Conservation (phyloP, 2,888 invertebrate species). For the Cactoblastis cactorum region DNA sequence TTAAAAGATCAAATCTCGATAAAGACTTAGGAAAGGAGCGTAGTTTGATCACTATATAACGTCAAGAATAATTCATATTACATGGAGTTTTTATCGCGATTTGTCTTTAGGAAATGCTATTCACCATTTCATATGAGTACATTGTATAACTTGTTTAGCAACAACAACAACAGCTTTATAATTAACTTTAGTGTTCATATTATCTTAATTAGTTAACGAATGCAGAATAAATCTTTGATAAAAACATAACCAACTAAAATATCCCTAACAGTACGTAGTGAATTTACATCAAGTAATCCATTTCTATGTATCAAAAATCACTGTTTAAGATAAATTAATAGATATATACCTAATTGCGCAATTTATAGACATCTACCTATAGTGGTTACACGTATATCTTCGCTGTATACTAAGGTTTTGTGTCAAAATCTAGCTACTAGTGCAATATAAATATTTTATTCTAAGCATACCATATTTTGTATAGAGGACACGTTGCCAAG, state of each 20-base stretch:
- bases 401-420: slow-evolving; percentile 46
- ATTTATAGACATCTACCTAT: slow-evolving; percentile 47
- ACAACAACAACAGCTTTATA: slow-evolving; percentile 79
- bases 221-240: slow-evolving; percentile 38
- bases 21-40: slow-evolving; percentile 22
- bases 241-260: slow-evolving; percentile 23
- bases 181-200: slow-evolving; percentile 60
- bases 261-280: slow-evolving; percentile 8
- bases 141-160: slow-evolving; percentile 74
- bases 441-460: slow-evolving; percentile 35
- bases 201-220: slow-evolving; percentile 53
- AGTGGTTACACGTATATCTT: slow-evolving; percentile 35
- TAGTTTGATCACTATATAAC: background rate
- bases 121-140: slow-evolving; percentile 55
- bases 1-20: slow-evolving; percentile 43
- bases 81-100: slow-evolving; percentile 36
- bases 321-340: slow-evolving; percentile 27
- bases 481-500: slow-evolving; percentile 25
- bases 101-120: slow-evolving; percentile 38
- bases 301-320: slow-evolving; percentile 24
- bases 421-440: slow-evolving; percentile 60
- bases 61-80: slow-evolving; percentile 19
- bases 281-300: slow-evolving; percentile 19
- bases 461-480: slow-evolving; percentile 25
- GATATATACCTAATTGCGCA: slow-evolving; percentile 46